Conservation (phyloP, 2,888 invertebrate genomes). For the Synanthedon andrenaeformis region DNA sequence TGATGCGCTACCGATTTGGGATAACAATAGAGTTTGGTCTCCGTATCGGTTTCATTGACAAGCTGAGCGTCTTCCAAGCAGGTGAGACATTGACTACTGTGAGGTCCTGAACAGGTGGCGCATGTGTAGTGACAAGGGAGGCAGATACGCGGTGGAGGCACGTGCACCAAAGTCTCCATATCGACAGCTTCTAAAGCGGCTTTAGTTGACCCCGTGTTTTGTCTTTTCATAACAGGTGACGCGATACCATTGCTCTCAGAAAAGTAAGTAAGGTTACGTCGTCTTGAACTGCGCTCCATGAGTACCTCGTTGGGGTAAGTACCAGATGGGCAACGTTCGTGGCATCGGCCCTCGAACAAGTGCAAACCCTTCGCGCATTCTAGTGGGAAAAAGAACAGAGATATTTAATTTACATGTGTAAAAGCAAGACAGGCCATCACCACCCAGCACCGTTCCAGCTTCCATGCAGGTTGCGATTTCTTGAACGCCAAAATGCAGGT, state of each 20-base stretch:
- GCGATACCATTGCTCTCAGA: slow-evolving; percentile 21
- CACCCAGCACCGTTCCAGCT: slow-evolving; percentile 31
- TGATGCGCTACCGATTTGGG: slow-evolving; percentile 52
- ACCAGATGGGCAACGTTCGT: slow-evolving; percentile 67
- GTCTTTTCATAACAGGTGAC: slow-evolving; percentile 33
- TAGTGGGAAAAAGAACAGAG: slow-evolving; percentile 68
- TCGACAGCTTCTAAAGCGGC: slow-evolving; percentile 44
- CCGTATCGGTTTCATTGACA: slow-evolving; percentile 44
- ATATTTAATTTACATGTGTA: slow-evolving; percentile 39
- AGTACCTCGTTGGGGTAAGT: slow-evolving; percentile 57
- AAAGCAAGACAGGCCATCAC: slow-evolving; percentile 40
- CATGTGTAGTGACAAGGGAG: slow-evolving; percentile 82
- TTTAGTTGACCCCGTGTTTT: slow-evolving; percentile 23
- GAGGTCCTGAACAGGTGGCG: slow-evolving; percentile 75
- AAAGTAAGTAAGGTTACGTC: slow-evolving; percentile 49
- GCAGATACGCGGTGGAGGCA: slow-evolving; percentile 57
- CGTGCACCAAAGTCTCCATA: slow-evolving; percentile 33
- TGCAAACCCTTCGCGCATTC: slow-evolving; percentile 75
- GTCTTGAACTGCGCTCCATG: slow-evolving; percentile 44
- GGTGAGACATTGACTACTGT: slow-evolving; percentile 75
- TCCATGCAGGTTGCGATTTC: slow-evolving; percentile 58
- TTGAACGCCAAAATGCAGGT: slow-evolving; percentile 44
- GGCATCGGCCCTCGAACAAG: slow-evolving; percentile 73
- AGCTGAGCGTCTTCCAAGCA: slow-evolving; percentile 77
- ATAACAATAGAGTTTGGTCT: slow-evolving; percentile 61